Conservation (phyloP, 92 coral and sea anemone species). For the Epizoanthus rinbou region DNA sequence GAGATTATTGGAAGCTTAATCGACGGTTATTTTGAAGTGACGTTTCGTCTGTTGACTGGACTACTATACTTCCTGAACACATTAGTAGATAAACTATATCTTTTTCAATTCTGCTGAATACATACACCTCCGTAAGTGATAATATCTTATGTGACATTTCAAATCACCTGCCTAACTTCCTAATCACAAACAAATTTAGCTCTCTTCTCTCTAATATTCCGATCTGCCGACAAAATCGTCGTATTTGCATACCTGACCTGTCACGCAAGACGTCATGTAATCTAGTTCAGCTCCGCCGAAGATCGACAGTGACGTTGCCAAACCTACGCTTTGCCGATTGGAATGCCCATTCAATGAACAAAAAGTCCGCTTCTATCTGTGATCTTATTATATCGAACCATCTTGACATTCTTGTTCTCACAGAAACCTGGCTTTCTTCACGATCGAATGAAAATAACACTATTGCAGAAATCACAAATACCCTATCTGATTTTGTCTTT, state of each 20-base stretch:
- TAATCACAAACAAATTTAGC: no score
- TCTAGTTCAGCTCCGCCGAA: no score
- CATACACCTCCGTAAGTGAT: neutral
- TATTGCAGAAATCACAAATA: constrained; percentile 34
- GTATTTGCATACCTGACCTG: constrained; percentile 8
- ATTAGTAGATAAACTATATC: neutral
- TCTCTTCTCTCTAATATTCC: constrained; percentile 19
- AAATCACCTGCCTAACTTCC: no score
- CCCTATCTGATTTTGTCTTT: constrained; percentile 9
- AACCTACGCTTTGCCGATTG: constrained; percentile 25
- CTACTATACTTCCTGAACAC: neutral
- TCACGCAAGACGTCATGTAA: constrained; percentile 18
- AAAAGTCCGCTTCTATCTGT: neutral
- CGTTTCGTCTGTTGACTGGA: no score
- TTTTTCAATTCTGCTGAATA: neutral
- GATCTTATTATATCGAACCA: no score
- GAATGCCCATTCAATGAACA: constrained; percentile 41
- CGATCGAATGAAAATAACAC: constrained; percentile 5
- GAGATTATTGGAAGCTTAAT: neutral
- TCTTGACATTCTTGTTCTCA: constrained; percentile 14
- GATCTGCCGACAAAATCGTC: constrained; percentile 15
- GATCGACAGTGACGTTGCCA: no score
- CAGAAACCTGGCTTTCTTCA: constrained; percentile 36
- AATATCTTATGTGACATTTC: neutral
- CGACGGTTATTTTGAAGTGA: no score